phyloP scores from a whole-genome alignment of 2,888 invertebrate genomes.

The Hydrotaea diabolus region DNA sequence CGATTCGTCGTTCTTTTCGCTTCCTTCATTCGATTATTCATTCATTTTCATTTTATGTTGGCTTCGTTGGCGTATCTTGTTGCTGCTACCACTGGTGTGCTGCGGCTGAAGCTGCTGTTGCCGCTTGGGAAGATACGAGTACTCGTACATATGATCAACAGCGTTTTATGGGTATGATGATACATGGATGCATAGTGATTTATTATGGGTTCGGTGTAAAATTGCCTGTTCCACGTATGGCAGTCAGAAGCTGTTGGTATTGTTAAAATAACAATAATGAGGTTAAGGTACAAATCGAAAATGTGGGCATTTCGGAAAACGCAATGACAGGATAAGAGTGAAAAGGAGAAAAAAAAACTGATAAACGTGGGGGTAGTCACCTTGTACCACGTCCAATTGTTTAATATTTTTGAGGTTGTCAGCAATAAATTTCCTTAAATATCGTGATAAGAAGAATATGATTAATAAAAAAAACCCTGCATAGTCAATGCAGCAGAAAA shows the following conservation, averaged over 20 bases:
- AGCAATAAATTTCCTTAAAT: constrained; percentile 30
- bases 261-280: constrained; percentile 51
- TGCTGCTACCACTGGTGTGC: constrained; percentile 25
- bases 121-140: background rate
- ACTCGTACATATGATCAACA: constrained; percentile 38
- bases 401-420: constrained; percentile 15
- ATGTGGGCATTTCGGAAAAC: constrained; percentile 27
- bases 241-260: constrained; percentile 62
- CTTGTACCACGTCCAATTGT: constrained; percentile 31
- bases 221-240: constrained; percentile 36
- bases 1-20: constrained; percentile 37
- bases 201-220: constrained; percentile 60
- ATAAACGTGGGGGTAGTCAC: constrained; percentile 37
- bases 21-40: constrained; percentile 40
- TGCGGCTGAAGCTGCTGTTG: constrained; percentile 7
- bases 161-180: constrained; percentile 54
- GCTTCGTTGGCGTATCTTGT: constrained; percentile 18
- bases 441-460: constrained; percentile 18
- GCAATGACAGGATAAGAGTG: background rate
- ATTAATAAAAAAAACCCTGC: background rate
- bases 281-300: constrained; percentile 58
- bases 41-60: constrained; percentile 44
- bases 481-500: too few relatives aligned
- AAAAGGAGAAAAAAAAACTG: background rate
- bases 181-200: constrained; percentile 63